Evolutionary conservation across 2,888 invertebrate species (phyloP).

Genomic region (Argyresthia albistria): DNA sequence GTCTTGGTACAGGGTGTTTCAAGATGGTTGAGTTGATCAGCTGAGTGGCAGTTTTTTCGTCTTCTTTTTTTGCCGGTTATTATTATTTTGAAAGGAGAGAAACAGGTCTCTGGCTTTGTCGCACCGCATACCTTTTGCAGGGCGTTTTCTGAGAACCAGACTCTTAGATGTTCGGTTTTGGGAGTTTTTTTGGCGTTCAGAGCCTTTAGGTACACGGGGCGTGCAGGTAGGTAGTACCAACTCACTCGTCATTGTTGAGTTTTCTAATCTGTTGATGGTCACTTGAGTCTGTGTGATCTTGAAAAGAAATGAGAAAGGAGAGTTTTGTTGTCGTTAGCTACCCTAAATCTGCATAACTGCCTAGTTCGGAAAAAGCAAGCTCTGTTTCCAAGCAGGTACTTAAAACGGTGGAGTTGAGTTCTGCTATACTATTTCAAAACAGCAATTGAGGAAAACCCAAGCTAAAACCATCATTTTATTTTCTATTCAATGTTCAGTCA

Average conservation of each 20-base stretch:
- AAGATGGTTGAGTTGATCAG: slow-evolving; percentile 15
- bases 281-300: no score
- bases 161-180: background rate
- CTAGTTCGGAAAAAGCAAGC: no score
- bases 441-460: no score
- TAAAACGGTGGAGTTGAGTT: no score
- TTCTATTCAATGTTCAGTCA: no score
- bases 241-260: background rate
- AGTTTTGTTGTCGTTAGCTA: no score
- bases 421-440: no score
- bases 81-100: slow-evolving; percentile 11
- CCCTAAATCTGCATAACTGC: no score
- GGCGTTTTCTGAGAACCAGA: slow-evolving; percentile 21
- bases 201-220: background rate
- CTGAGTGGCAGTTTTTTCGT: slow-evolving; percentile 21
- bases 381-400: no score
- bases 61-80: slow-evolving; percentile 20
- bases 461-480: no score
- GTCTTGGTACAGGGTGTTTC: background rate
- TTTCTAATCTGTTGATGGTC: no score
- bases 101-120: slow-evolving; percentile 11
- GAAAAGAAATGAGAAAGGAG: no score
- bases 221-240: background rate
- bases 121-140: slow-evolving; percentile 23
- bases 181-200: background rate